phyloP scores from a whole-genome alignment of 2,888 invertebrate species.

The Callyntrura sp. region DNA sequence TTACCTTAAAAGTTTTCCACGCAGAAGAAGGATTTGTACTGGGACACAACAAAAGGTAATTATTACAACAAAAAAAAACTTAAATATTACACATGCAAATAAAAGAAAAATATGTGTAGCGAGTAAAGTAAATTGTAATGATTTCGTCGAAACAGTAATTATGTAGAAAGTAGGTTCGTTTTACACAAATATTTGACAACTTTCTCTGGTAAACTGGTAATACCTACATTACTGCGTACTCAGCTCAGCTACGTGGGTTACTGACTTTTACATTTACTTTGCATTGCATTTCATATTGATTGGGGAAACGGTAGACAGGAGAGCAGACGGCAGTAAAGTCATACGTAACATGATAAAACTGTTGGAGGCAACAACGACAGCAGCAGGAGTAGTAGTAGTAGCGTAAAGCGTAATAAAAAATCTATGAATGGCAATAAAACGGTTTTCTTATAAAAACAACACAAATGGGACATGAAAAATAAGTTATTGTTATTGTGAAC shows the following conservation, averaged over 20 bases:
- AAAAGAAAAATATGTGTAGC: too few relatives aligned
- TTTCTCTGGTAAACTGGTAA: too few relatives aligned
- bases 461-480: not conserved
- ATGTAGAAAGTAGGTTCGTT: not conserved
- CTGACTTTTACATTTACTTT: constrained; percentile 22
- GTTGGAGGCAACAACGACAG: not conserved
- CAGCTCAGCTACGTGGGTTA: too few relatives aligned
- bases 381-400: too few relatives aligned
- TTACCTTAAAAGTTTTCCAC: not conserved
- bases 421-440: constrained; percentile 26
- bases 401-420: constrained; percentile 42
- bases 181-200: not conserved
- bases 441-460: not conserved
- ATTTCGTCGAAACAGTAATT: too few relatives aligned
- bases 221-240: too few relatives aligned
- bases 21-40: not conserved
- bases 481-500: too few relatives aligned
- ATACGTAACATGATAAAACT: not conserved
- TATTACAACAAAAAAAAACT: too few relatives aligned
- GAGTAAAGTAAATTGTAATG: too few relatives aligned
- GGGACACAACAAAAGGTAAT: not conserved
- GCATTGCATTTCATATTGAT: too few relatives aligned
- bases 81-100: too few relatives aligned
- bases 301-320: not conserved
- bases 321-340: not conserved